Evolutionary conservation across 2,113 vertebrate species (phyloP).

Genomic region (Channa maculata): DNA sequence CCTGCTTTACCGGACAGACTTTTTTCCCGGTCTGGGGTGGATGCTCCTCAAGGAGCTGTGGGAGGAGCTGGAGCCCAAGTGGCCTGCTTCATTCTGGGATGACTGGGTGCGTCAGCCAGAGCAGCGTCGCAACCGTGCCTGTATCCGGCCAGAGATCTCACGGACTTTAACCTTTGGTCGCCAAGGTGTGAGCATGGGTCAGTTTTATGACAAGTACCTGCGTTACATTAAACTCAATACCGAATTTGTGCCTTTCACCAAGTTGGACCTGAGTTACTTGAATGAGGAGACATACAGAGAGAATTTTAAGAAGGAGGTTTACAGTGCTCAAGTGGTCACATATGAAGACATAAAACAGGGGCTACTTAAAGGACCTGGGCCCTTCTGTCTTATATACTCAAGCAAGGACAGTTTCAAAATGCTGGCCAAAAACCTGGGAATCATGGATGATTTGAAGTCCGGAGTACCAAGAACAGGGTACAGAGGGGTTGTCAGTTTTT

Average conservation of each 20-base stretch:
- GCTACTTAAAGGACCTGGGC: constrained; percentile 75
- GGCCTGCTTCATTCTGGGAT: constrained; percentile 94
- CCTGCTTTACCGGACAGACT: constrained; percentile 92
- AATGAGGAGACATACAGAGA: constrained; percentile 82
- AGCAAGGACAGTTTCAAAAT: constrained; percentile 90
- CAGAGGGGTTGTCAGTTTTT: constrained; percentile 90
- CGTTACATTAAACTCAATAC: constrained; percentile 94
- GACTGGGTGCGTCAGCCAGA: constrained; percentile 95
- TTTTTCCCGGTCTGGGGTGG: constrained; percentile 95
- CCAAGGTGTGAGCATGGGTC: constrained; percentile 94
- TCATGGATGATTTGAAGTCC: constrained; percentile 97
- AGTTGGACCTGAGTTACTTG: constrained; percentile 89
- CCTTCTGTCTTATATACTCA: constrained; percentile 89
- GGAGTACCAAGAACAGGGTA: constrained; percentile 93
- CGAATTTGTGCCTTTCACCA: constrained; percentile 92
- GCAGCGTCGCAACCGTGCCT: constrained; percentile 87
- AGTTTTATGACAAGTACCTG: constrained; percentile 95
- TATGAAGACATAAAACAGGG: constrained; percentile 88
- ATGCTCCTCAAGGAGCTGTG: constrained; percentile 87
- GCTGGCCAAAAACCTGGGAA: constrained; percentile 88
- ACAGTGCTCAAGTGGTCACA: constrained; percentile 79
- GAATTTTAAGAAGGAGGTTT: constrained; percentile 83
- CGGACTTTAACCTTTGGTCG: constrained; percentile 93
- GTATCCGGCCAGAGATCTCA: constrained; percentile 91
- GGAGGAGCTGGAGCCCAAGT: constrained; percentile 94